Evolutionary conservation across 1,140 invertebrate species (phyloP).

Genomic region (Leptinotarsa undecemlineata): DNA sequence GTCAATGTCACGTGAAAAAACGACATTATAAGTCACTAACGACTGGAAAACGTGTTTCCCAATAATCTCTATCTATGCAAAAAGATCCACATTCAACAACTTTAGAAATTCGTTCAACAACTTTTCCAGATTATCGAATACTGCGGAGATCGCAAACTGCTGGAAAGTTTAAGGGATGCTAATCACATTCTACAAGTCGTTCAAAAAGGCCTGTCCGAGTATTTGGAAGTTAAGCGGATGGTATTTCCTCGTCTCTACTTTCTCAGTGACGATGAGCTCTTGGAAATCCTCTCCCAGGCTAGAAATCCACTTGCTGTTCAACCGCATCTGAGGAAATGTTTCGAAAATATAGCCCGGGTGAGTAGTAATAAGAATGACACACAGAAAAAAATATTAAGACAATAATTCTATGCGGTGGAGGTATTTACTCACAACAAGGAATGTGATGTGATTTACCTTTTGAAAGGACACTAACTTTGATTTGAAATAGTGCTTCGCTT

Average conservation of each 20-base stretch:
- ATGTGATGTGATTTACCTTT: too few species aligned
- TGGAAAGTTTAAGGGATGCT: slow-evolving; percentile 71
- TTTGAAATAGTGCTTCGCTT: too few species aligned
- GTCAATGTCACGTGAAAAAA: too few species aligned
- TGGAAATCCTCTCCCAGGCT: slow-evolving; percentile 76
- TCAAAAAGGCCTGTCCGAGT: slow-evolving; percentile 73
- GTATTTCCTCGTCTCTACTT: slow-evolving; percentile 78
- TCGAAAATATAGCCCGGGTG: slow-evolving; percentile 76
- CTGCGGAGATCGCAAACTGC: slow-evolving; percentile 63
- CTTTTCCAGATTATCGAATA: slow-evolving; percentile 61
- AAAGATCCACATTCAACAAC: too few species aligned
- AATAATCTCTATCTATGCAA: too few species aligned
- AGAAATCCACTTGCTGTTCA: slow-evolving; percentile 76
- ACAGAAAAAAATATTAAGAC: too few species aligned
- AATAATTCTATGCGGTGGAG: too few species aligned
- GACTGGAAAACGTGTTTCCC: too few species aligned
- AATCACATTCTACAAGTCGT: slow-evolving; percentile 70
- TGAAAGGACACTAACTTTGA: too few species aligned
- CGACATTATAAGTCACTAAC: too few species aligned
- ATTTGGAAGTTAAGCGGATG: slow-evolving; percentile 73
- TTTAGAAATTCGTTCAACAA: too few species aligned
- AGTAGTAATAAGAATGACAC: slow-evolving; percentile 4
- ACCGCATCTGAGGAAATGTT: slow-evolving; percentile 78
- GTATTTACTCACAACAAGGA: too few species aligned
- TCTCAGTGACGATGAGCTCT: slow-evolving; percentile 76